Evolutionary conservation across 2,113 vertebrate species (phyloP), one percentile per base, ranked within the genome.

Genomic region (Brachirus orientalis): DNA sequence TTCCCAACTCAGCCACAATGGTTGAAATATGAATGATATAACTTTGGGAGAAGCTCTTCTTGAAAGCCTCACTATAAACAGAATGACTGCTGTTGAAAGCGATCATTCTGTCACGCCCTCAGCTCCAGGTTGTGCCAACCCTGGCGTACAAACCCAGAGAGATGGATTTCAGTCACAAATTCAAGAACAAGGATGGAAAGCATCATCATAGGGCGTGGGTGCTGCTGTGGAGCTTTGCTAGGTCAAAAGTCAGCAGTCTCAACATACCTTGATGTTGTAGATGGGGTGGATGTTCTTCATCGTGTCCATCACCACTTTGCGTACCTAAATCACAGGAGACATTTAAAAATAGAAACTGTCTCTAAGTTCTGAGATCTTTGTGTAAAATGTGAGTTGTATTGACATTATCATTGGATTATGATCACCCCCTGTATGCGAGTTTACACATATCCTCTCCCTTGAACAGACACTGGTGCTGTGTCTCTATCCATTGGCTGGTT

Each of bases 281-380:
- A 99, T 99, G 28, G 98, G 97, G 78, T 99, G 98, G 84, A 99
- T 95, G 89, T 99, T 99, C 92, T 97, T 99, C 96, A 99, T 95
- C 0, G 97, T 98, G 84, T 99, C 98, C 90, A 96, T 68, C 75
- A 99, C 96, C 60, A 98, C 96, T 91, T 98, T 99, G 56, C 97
- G 94, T 43, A 98, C 97, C 97, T 99, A 73, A 44, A 83, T 77
- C 87, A 76, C 59, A 69, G 10, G 6, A 28, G 8, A 22, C 6
- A 18, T 20, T 3, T 8, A 20, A 11, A n/a, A 17, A 6, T 17
- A 13, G 40, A 13, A 43, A 1, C 40, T 13, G 40, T 12, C 1
- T 43, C 10, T 13, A 14, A 11, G 10, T 5, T 4, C 11, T 1
- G 2, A 11, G 12, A 43, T 14, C 40, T 43, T 40, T 43, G 10